Conservation (phyloP, 2,797 vertebrate species). For the Nannoperca obscura region DNA sequence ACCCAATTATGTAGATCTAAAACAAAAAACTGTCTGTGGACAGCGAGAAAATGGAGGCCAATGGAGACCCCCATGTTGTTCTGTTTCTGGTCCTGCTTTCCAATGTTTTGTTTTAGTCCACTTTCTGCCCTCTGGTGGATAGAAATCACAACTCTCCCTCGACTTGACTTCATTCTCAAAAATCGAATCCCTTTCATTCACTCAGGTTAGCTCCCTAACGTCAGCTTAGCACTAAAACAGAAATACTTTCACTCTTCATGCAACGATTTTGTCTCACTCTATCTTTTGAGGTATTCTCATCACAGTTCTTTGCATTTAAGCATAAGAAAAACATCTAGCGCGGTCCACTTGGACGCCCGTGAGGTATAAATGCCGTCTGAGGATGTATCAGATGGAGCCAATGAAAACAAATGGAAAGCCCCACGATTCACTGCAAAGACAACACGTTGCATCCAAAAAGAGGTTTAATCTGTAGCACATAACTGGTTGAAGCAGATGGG, state of each 20-base stretch:
- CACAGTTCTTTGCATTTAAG: not conserved
- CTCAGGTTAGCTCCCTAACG: not conserved
- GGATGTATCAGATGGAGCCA: conserved; percentile 53
- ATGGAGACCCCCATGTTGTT: not conserved
- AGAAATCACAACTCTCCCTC: not conserved
- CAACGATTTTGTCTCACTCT: not conserved
- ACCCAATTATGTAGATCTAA: conserved; percentile 24
- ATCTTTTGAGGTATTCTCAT: not conserved
- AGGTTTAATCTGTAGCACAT: conserved; percentile 21
- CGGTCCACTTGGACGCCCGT: not conserved
- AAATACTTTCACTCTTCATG: not conserved
- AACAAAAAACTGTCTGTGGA: conserved; percentile 9
- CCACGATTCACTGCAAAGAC: conserved; percentile 33
- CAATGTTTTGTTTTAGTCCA: not conserved
- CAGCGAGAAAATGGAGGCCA: not conserved
- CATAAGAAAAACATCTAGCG: not conserved
- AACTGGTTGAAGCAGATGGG: conserved; percentile 47
- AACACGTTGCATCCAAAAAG: conserved; percentile 32
- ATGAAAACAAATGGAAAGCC: conserved; percentile 51
- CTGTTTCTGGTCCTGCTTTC: not conserved
- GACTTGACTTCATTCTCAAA: not conserved
- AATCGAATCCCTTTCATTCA: not conserved
- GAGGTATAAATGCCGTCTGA: conserved; percentile 28
- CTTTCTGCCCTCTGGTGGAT: conserved; percentile 23
- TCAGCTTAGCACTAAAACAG: not conserved